Percentiles rank a stretch among this genome's conserved stretches.
These are phyloP conservation scores for Tonatia bakeri DNA, from an alignment of 2,113 vertebrate species.

Conservation along the genomic window DNA sequence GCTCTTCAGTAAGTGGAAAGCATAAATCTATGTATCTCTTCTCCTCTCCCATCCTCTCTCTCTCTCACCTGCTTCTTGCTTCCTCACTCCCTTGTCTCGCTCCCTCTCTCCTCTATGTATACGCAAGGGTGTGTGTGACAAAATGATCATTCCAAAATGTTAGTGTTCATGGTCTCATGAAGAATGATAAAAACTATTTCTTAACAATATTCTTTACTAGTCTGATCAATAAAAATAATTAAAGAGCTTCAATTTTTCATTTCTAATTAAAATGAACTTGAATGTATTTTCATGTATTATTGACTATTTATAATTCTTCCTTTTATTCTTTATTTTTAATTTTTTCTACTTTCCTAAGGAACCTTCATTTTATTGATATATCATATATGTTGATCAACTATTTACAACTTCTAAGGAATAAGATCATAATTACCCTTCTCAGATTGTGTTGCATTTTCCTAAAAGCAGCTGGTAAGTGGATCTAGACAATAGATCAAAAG, in stretches of 20 bases:
- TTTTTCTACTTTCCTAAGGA: neutral
- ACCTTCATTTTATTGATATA: neutral
- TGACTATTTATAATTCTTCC: neutral
- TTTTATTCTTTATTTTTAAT: neutral
- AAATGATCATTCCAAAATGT: neutral
- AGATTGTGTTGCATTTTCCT: neutral
- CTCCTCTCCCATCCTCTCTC: neutral
- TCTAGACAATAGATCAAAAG: neutral
- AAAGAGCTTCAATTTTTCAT: neutral
- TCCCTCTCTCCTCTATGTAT: neutral
- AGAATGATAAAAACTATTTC: neutral
- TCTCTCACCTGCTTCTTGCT: neutral
- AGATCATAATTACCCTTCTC: neutral
- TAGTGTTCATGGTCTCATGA: neutral
- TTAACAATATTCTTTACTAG: neutral
- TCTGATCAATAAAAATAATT: neutral
- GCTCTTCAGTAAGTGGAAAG: neutral
- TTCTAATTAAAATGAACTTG: neutral
- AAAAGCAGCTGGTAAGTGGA: neutral
- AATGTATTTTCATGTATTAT: neutral
- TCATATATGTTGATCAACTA: neutral
- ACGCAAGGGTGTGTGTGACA: neutral
- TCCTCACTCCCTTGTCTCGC: accelerated
- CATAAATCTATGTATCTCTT: neutral
- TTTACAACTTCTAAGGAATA: neutral